A percentile compares a stretch with the other conserved stretches of the same genome.
phyloP scores from a whole-genome alignment of 2,797 vertebrate species.

The Eupleurogrammus muticus region DNA sequence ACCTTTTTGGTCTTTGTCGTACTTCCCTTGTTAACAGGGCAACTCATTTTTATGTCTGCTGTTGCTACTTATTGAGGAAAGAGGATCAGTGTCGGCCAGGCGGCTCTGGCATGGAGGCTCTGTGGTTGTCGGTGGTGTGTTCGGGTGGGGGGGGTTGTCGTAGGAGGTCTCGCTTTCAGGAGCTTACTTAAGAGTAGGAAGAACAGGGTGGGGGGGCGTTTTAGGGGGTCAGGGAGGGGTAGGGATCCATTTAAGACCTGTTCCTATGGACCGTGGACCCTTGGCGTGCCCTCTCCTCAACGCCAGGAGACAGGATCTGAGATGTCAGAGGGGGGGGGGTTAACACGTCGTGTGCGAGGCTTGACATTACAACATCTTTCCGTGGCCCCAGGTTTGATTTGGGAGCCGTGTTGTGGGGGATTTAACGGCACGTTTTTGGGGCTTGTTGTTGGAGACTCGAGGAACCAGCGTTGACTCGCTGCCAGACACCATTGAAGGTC shows the following conservation, averaged over 20 bases:
- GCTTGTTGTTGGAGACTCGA: slow-evolving; percentile 12
- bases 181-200: slow-evolving; percentile 29
- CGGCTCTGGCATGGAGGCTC: slow-evolving; percentile 28
- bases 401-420: not conserved
- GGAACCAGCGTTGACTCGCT: slow-evolving; percentile 53
- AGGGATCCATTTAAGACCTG: slow-evolving; percentile 5
- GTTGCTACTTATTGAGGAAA: slow-evolving; percentile 58
- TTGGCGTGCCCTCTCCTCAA: not conserved
- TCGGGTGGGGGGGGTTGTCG: slow-evolving; percentile 42
- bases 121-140: slow-evolving; percentile 46
- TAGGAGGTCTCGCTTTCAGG: slow-evolving; percentile 37
- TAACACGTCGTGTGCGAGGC: not conserved
- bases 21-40: slow-evolving; percentile 83
- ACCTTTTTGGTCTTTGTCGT: slow-evolving; percentile 53
- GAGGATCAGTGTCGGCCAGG: slow-evolving; percentile 28
- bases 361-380: not conserved
- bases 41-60: slow-evolving; percentile 96
- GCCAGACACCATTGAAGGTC: slow-evolving; percentile 77
- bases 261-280: slow-evolving; percentile 7
- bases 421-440: slow-evolving; percentile 6
- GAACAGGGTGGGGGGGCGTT: not conserved
- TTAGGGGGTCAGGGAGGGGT: not conserved
- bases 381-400: not conserved
- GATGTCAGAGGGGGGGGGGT: slow-evolving; percentile 2
- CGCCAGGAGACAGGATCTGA: not conserved